A percentile compares a stretch with the other conserved stretches of the same genome.
These are phyloP conservation scores for Mnemiopsis leidyi DNA, from an alignment of 37 sponge, comb jelly and placozoan genomes.

Conservation along the genomic window DNA sequence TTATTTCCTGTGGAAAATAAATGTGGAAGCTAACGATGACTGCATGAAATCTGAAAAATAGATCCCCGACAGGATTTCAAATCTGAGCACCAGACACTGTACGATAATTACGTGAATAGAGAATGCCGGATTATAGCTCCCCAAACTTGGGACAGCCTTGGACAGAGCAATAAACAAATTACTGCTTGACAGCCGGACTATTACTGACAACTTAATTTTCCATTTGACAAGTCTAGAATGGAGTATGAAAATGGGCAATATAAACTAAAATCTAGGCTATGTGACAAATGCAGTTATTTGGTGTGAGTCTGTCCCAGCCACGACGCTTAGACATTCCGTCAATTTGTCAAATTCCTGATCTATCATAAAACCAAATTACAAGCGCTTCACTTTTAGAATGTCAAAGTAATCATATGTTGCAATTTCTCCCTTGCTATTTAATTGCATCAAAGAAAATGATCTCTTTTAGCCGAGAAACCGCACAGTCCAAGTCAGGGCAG, in stretches of 20 bases:
- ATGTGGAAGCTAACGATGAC: background rate
- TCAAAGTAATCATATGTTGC: background rate
- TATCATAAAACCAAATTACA: conserved; percentile 52
- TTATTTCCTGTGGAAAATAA: background rate
- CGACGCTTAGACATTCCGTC: conserved; percentile 1
- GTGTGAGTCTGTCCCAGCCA: conserved; percentile 17
- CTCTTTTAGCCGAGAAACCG: background rate
- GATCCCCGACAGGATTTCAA: conserved; percentile 14
- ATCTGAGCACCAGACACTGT: background rate
- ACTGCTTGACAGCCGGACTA: conserved; percentile 53
- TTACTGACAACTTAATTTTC: conserved; percentile 64
- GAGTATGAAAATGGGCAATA: conserved; percentile 41
- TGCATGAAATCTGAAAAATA: background rate
- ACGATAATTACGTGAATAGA: conserved; percentile 40
- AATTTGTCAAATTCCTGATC: conserved; percentile 55
- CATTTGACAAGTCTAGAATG: conserved; percentile 62
- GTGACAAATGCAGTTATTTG: conserved; percentile 63
- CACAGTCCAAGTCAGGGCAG: background rate
- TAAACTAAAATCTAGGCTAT: conserved; percentile 51
- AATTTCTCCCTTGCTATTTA: conserved; percentile 15
- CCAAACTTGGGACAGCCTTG: conserved; percentile 37
- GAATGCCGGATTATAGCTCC: background rate
- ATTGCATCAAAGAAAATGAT: conserved; percentile 39
- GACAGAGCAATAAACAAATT: conserved; percentile 29
- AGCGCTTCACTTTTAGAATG: conserved; percentile 24